A percentile compares a stretch with the other conserved stretches of the same genome.
These are phyloP conservation scores for Enoplosus armatus DNA, from an alignment of 2,797 vertebrate species.

Conservation along the genomic window DNA sequence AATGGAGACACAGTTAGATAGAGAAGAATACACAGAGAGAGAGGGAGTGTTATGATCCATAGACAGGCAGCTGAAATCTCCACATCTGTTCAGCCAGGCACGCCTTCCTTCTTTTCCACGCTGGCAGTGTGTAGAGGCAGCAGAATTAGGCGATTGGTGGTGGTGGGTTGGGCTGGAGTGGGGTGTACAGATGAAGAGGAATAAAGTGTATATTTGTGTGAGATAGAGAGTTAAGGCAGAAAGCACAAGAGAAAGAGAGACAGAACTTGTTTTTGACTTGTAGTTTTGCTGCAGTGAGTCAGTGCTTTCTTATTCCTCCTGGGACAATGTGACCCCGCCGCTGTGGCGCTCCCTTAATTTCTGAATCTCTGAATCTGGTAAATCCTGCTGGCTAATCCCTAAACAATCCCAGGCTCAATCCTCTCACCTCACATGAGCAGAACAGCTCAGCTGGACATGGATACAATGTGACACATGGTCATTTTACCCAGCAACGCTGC, in stretches of 20 bases:
- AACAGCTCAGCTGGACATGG: slow-evolving; percentile 65
- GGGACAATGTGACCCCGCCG: slow-evolving; percentile 57
- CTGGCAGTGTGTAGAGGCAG: slow-evolving; percentile 29
- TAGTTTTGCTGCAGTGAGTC: slow-evolving; percentile 41
- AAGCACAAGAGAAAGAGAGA: not conserved
- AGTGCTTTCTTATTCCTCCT: slow-evolving; percentile 60
- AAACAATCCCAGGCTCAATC: slow-evolving; percentile 79
- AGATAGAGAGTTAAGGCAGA: not conserved
- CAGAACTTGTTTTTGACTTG: slow-evolving; percentile 41
- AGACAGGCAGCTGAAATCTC: slow-evolving; percentile 57
- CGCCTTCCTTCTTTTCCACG: slow-evolving; percentile 70
- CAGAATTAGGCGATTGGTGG: slow-evolving; percentile 58
- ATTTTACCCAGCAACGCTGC: slow-evolving; percentile 23
- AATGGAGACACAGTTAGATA: slow-evolving; percentile 2
- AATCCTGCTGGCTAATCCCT: slow-evolving; percentile 81
- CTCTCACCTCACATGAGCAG: slow-evolving; percentile 78
- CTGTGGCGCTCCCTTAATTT: slow-evolving; percentile 66
- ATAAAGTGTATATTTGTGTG: slow-evolving; percentile 8
- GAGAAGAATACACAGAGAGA: slow-evolving; percentile 30
- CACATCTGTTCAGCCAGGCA: slow-evolving; percentile 73
- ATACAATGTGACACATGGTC: slow-evolving; percentile 69
- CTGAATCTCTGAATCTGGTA: slow-evolving; percentile 70
- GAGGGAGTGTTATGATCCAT: slow-evolving; percentile 53
- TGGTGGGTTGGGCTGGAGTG: slow-evolving; percentile 3
- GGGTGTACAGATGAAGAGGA: slow-evolving; percentile 2